Conservation (phyloP, 2,797 vertebrate genomes). For the Babyrousa celebensis region DNA sequence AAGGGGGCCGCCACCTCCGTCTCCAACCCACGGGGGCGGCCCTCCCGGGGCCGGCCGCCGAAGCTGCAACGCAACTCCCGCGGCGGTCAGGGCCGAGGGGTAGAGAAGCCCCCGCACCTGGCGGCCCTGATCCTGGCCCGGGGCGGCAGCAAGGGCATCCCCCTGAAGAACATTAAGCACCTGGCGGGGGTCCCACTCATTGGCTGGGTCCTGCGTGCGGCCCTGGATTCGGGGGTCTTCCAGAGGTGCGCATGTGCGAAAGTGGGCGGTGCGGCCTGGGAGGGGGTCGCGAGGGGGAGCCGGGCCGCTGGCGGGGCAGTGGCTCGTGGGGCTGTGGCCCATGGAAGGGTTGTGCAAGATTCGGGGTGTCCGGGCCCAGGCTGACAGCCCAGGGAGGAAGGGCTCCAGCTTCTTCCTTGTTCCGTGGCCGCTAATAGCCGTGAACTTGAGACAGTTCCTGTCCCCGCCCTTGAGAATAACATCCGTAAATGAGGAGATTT, state of each 20-base stretch:
- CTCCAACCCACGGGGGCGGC: constrained; percentile 76
- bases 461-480: constrained; percentile 25
- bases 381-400: neutral
- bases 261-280: neutral
- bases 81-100: constrained; percentile 79
- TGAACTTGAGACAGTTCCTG: constrained; percentile 23
- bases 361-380: neutral
- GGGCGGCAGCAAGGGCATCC: constrained; percentile 97
- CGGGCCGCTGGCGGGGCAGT: neutral
- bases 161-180: constrained; percentile 96
- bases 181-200: constrained; percentile 96
- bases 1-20: constrained; percentile 86
- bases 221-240: constrained; percentile 92
- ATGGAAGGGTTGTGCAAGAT: neutral
- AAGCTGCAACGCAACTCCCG: constrained; percentile 80
- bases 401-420: neutral
- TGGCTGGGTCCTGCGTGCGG: constrained; percentile 96
- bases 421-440: neutral
- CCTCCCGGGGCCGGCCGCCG: constrained; percentile 73
- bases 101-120: constrained; percentile 89
- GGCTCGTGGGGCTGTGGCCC: neutral
- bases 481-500: neutral
- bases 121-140: constrained; percentile 95
- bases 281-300: neutral
- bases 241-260: constrained; percentile 93